Conservation (phyloP, 2,888 invertebrate species). For the Lydus trimaculatus region DNA sequence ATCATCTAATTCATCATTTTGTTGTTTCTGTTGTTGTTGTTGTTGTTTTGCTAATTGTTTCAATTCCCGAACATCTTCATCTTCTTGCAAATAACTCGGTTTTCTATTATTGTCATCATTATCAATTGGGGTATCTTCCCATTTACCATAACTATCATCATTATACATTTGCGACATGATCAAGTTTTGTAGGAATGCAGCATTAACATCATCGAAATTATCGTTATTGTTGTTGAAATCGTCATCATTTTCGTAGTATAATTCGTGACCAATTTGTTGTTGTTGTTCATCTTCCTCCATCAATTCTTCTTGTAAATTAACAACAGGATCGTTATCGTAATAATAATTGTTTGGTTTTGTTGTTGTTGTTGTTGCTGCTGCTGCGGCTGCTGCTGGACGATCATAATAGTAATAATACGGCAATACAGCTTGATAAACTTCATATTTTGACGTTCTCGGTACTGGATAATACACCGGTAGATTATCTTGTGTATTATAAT, state of each 20-base stretch:
- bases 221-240: conserved; percentile 33
- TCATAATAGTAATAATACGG: conserved; percentile 63
- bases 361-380: conserved; percentile 19
- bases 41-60: conserved; percentile 67
- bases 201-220: conserved; percentile 62
- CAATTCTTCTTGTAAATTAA: conserved; percentile 67
- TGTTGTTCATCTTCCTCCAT: conserved; percentile 69
- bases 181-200: conserved; percentile 72
- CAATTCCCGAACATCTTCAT: conserved; percentile 71
- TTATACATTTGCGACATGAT: conserved; percentile 71
- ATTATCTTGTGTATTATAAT: conserved; percentile 55
- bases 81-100: conserved; percentile 60
- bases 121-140: conserved; percentile 34
- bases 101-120: neutral
- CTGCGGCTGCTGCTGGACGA: no score
- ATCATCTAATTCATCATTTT: conserved; percentile 36
- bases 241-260: conserved; percentile 68
- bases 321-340: conserved; percentile 60
- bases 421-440: conserved; percentile 59
- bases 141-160: conserved; percentile 50
- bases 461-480: conserved; percentile 56
- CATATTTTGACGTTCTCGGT: conserved; percentile 62
- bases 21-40: no score
- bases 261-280: conserved; percentile 70
- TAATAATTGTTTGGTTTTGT: conserved; percentile 57